A percentile compares a stretch with the other conserved stretches of the same genome.
Evolutionary conservation across 2,888 invertebrate genomes (phyloP).

Genomic region (Agriotes lineatus): DNA sequence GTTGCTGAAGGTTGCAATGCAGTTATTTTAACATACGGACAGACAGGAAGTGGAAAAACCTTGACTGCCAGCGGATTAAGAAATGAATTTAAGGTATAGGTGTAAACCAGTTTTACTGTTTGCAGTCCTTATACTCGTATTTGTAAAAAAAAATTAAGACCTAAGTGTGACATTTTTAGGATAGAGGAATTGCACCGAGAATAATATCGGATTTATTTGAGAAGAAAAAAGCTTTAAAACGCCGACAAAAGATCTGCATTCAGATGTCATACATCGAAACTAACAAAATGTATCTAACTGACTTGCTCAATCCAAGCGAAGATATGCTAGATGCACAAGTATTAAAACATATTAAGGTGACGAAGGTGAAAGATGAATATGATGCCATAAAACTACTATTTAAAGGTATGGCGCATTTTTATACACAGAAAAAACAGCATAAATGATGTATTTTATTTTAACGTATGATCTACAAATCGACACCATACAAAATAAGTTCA

Average conservation of each 20-base stretch:
- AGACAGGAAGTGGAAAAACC: constrained; percentile 65
- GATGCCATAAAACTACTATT: constrained; percentile 60
- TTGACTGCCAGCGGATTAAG: constrained; percentile 59
- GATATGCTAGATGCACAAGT: constrained; percentile 41
- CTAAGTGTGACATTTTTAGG: too few species aligned
- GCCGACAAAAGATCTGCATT: constrained; percentile 58
- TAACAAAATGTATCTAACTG: constrained; percentile 57
- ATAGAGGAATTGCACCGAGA: constrained; percentile 64
- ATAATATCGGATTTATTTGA: constrained; percentile 59
- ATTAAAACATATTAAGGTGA: constrained; percentile 53
- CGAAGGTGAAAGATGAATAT: constrained; percentile 54
- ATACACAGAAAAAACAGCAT: too few species aligned
- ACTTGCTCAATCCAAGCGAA: constrained; percentile 55
- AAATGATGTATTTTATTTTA: too few species aligned
- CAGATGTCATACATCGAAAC: constrained; percentile 64
- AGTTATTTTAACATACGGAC: constrained; percentile 63
- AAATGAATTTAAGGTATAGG: constrained; percentile 53
- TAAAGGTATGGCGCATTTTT: too few species aligned
- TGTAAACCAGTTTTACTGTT: background rate
- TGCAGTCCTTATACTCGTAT: background rate
- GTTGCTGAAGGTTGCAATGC: constrained; percentile 60
- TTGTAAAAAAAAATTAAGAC: too few species aligned
- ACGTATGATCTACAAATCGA: too few species aligned
- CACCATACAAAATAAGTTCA: too few species aligned
- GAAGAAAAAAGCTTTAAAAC: constrained; percentile 53